Conservation (phyloP, 2,888 invertebrate species). For the Mythimna ferrago region DNA sequence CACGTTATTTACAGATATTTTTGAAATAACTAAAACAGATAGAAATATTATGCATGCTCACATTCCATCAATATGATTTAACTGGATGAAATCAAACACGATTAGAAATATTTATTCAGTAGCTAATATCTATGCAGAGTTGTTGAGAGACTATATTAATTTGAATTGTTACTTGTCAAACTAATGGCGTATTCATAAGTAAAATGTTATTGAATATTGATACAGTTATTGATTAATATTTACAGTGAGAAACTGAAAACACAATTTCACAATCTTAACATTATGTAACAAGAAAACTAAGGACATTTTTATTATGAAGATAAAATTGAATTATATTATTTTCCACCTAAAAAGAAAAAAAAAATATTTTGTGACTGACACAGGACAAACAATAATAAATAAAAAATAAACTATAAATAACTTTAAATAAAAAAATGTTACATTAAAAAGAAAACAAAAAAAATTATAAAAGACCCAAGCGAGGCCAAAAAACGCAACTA, state of each 20-base stretch:
- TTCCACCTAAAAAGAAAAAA: background rate
- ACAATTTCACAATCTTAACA: background rate
- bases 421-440: too few relatives aligned
- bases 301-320: background rate
- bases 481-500: too few relatives aligned
- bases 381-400: too few relatives aligned
- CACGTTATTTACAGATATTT: background rate
- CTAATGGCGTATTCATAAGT: background rate
- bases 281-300: background rate
- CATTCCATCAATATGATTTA: constrained; percentile 27
- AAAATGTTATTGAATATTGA: background rate
- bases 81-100: constrained; percentile 9
- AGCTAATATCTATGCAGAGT: background rate
- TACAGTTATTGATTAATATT: background rate
- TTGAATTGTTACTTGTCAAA: background rate
- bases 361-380: too few relatives aligned
- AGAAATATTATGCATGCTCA: constrained; percentile 15
- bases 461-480: too few relatives aligned
- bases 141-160: constrained; percentile 7
- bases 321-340: background rate
- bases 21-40: background rate
- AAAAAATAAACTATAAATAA: too few relatives aligned
- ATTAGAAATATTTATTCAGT: constrained; percentile 15
- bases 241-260: background rate
- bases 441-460: too few relatives aligned